Base-by-base conservation (phyloP, 2,888 invertebrate genomes). In the Himalopsyche anomala region DNA sequence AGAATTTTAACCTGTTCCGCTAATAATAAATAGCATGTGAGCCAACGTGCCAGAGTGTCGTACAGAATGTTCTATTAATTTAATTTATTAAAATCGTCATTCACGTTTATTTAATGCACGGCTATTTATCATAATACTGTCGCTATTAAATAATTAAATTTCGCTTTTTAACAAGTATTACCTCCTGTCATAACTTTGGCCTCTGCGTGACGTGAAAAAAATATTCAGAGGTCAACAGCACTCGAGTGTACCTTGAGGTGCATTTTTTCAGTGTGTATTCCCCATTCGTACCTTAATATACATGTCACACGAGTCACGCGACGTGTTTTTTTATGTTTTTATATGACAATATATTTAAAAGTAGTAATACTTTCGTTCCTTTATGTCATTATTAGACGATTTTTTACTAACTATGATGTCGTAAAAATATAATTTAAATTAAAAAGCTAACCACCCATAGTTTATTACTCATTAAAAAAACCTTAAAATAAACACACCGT, bases 231-330 rank as follows among this genome's bases (percentile, higher is more conserved):
- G 62, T 28, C 62, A 28, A n/a, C 62, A 62, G 28, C 62, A 62
- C 28, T 19, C 62, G n/a, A 62, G n/a, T 62, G 19, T 62, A 28
- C 15, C 62, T 62, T n/a, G 19, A 19, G 62, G 62, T 62, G 62
- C 62, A 62, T 62, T 62, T 62, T 62, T 62, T 62, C 28, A 62
- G 62, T 62, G n/a, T 62, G 62, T 62, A 62, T 62, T 62, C 62
- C 62, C 62, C 62, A 62, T 62, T 62, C 62, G 62, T 62, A 62
- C n/a, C 62, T 62, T 62, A n/a, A 62, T 62, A 62, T 62, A 62
- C 62, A 62, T 62, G 62, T 62, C 62, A 62, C 62, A 62, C 6
- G 19, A 62, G 62, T 62, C 62, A 62, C 62, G 62, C 62, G 8
- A 62, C 62, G 2, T 62, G n/a, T 19, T 51, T 51, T 51, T 51